Evolutionary conservation across 2,797 vertebrate genomes (phyloP).

Genomic region (Sciaenops ocellatus): DNA sequence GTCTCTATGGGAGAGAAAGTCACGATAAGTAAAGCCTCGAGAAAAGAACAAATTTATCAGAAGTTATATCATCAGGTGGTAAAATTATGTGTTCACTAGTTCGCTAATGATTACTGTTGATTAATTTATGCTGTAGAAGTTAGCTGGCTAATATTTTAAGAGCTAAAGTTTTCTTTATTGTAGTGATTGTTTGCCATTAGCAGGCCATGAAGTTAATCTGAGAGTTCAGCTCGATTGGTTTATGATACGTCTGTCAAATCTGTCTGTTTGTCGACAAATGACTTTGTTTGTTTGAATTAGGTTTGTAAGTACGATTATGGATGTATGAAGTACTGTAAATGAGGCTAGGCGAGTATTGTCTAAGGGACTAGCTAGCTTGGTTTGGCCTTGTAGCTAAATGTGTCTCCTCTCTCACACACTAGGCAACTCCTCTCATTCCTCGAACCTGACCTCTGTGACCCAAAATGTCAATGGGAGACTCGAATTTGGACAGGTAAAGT

Average conservation of each 20-base stretch:
- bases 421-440: too few relatives aligned
- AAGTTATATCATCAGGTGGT: neutral
- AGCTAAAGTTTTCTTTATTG: neutral
- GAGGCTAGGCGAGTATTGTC: accelerated
- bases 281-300: neutral
- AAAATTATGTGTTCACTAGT: neutral
- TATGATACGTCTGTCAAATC: too few relatives aligned
- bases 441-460: neutral
- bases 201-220: too few relatives aligned
- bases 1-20: neutral
- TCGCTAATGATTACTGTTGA: neutral
- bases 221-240: too few relatives aligned
- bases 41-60: accelerated
- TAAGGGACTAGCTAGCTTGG: neutral
- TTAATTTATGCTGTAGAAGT: neutral
- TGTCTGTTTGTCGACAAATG: too few relatives aligned
- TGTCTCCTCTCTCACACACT: neutral
- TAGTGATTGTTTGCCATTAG: neutral
- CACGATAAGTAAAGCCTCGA: accelerated
- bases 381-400: neutral
- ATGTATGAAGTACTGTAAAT: neutral
- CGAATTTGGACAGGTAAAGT: conserved; percentile 61
- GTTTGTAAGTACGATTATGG: neutral
- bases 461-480: conserved; percentile 32
- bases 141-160: neutral